These are phyloP conservation scores for Drosophila antonietae DNA, from an alignment of 2,888 invertebrate genomes.

Conservation along the genomic window DNA sequence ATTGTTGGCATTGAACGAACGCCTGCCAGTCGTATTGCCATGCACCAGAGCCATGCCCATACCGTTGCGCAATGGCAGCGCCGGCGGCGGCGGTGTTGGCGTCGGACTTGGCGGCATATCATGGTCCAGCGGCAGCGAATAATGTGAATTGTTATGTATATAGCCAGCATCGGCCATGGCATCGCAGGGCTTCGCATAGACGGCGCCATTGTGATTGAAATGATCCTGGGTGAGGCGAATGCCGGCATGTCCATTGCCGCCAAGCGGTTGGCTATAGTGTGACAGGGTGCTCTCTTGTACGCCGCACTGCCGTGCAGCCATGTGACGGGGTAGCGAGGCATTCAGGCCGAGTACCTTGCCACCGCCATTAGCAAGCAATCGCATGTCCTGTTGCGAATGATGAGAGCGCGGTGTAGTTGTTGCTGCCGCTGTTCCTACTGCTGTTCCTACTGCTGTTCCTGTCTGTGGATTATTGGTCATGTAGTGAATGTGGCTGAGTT, in stretches of 20 bases:
- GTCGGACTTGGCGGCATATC: conserved; percentile 81
- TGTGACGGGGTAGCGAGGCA: conserved; percentile 75
- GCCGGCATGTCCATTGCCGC: conserved; percentile 74
- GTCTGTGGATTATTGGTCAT: conserved; percentile 79
- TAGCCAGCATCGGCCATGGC: conserved; percentile 80
- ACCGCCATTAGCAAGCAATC: conserved; percentile 73
- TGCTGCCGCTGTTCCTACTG: not conserved
- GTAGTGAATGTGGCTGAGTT: conserved; percentile 84
- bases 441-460: not conserved
- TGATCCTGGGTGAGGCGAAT: conserved; percentile 83
- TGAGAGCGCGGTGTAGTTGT: conserved; percentile 50
- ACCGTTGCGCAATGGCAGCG: conserved; percentile 82
- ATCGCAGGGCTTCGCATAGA: conserved; percentile 70
- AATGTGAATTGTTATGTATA: conserved; percentile 84
- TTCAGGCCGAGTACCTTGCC: conserved; percentile 61
- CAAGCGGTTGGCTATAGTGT: conserved; percentile 83
- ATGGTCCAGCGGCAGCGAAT: conserved; percentile 83
- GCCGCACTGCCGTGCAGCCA: conserved; percentile 51
- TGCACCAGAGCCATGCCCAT: conserved; percentile 69
- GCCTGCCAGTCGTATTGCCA: conserved; percentile 81
- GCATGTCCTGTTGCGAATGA: conserved; percentile 80
- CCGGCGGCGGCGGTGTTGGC: conserved; percentile 83
- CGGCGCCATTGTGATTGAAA: conserved; percentile 81
- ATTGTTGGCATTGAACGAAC: conserved; percentile 75
- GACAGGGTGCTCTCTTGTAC: conserved; percentile 73